Percentiles rank a stretch among this genome's conserved stretches.
phyloP scores from a whole-genome alignment of 2,888 invertebrate species.

The Drosophila prolongata region DNA sequence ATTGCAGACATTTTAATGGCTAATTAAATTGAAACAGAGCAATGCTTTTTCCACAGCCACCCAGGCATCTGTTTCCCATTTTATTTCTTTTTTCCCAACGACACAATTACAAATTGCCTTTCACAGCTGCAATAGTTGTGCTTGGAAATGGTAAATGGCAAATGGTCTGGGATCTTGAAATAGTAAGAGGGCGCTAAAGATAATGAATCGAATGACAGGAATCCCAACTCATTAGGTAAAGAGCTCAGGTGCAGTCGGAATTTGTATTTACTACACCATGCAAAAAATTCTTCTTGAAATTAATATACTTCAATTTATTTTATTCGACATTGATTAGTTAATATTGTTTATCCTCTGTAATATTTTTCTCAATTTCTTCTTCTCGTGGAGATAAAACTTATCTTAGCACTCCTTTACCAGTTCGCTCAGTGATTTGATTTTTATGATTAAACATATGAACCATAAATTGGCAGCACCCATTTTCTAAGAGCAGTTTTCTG shows the following conservation, averaged over 20 bases:
- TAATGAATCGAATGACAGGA: constrained; percentile 39
- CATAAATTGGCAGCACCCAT: background rate
- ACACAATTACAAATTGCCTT: constrained; percentile 80
- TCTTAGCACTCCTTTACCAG: background rate
- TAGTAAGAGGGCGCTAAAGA: constrained; percentile 38
- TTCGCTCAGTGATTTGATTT: background rate
- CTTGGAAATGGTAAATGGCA: constrained; percentile 31
- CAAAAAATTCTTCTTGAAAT: background rate
- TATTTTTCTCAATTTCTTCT: background rate
- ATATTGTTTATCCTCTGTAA: no score
- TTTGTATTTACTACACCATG: constrained; percentile 1
- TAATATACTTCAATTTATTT: no score
- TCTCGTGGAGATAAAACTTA: background rate
- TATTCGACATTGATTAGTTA: no score
- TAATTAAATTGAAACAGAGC: constrained; percentile 74
- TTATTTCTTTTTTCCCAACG: constrained; percentile 43
- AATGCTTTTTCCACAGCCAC: constrained; percentile 32
- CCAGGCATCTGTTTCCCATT: constrained; percentile 20
- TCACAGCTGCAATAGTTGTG: constrained; percentile 59
- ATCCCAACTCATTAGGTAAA: constrained; percentile 22
- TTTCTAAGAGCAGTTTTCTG: background rate
- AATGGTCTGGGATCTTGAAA: constrained; percentile 14
- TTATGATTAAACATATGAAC: background rate
- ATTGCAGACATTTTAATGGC: constrained; percentile 65
- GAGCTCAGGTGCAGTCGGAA: constrained; percentile 11